A percentile compares a stretch with the other conserved stretches of the same genome.
Evolutionary conservation across 1,140 invertebrate genomes (phyloP).

Genomic region (Drosophila bocki): DNA sequence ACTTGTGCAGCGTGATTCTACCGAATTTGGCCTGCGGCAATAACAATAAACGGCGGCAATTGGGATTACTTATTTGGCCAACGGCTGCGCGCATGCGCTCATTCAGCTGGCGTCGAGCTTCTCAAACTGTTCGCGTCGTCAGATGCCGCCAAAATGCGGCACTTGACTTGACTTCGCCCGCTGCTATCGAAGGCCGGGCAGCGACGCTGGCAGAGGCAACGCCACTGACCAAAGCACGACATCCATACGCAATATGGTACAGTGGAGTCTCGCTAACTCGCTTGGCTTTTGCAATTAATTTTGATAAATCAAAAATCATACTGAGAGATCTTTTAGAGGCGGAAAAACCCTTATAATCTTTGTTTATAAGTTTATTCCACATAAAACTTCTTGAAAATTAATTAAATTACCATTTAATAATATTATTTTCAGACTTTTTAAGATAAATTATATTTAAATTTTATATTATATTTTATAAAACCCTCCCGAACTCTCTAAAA

Average conservation of each 20-base stretch:
- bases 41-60: constrained; percentile 37
- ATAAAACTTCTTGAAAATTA: too few relatives aligned
- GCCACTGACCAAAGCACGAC: constrained; percentile 52
- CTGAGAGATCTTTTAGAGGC: accelerated
- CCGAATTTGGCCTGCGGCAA: constrained; percentile 47
- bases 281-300: too few relatives aligned
- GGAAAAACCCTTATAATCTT: background rate
- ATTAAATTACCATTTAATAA: too few relatives aligned
- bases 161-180: constrained; percentile 35
- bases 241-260: constrained; percentile 64
- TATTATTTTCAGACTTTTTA: too few relatives aligned
- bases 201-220: constrained; percentile 36
- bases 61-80: constrained; percentile 45
- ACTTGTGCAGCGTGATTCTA: constrained; percentile 6
- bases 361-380: too few relatives aligned
- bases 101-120: constrained; percentile 46
- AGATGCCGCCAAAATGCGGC: constrained; percentile 51
- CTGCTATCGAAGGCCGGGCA: constrained; percentile 63
- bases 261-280: constrained; percentile 1
- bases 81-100: constrained; percentile 64
- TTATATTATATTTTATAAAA: too few relatives aligned
- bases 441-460: too few relatives aligned
- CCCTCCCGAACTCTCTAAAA: background rate
- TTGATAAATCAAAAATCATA: too few relatives aligned
- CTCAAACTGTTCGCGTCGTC: constrained; percentile 56